These are phyloP conservation scores for Elysia crispata DNA, from an alignment of 2,888 invertebrate genomes.

Conservation along the genomic window DNA sequence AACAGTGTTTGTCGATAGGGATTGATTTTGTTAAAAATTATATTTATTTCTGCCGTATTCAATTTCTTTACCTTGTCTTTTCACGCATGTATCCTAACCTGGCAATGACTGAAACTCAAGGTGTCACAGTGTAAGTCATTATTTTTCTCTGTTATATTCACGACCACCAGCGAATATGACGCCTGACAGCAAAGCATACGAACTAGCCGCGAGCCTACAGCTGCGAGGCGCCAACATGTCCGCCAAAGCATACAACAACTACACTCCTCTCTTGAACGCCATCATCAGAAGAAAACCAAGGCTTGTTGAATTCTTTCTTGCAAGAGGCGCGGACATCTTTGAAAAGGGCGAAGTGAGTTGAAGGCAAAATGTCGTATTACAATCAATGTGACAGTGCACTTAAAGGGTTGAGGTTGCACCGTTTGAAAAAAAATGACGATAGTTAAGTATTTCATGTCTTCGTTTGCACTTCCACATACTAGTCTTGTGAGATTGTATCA, in stretches of 20 bases:
- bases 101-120: no score
- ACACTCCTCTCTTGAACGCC: constrained; percentile 41
- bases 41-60: no score
- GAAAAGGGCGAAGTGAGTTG: constrained; percentile 39
- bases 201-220: constrained; percentile 46
- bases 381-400: not conserved
- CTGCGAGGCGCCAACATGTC: constrained; percentile 46
- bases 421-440: no score
- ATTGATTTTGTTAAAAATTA: no score
- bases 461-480: no score
- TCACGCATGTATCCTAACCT: no score
- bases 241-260: constrained; percentile 43
- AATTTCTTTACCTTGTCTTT: no score
- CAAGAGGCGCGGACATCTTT: constrained; percentile 46
- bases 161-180: constrained; percentile 44
- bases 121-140: no score
- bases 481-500: no score
- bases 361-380: not conserved
- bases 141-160: not conserved
- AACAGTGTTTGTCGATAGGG: no score
- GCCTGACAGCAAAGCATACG: constrained; percentile 44
- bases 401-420: no score
- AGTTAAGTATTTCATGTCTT: no score
- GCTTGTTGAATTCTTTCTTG: constrained; percentile 45
- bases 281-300: constrained; percentile 44